Evolutionary conservation across 2,113 vertebrate species (phyloP).

Genomic region (Suncus etruscus): DNA sequence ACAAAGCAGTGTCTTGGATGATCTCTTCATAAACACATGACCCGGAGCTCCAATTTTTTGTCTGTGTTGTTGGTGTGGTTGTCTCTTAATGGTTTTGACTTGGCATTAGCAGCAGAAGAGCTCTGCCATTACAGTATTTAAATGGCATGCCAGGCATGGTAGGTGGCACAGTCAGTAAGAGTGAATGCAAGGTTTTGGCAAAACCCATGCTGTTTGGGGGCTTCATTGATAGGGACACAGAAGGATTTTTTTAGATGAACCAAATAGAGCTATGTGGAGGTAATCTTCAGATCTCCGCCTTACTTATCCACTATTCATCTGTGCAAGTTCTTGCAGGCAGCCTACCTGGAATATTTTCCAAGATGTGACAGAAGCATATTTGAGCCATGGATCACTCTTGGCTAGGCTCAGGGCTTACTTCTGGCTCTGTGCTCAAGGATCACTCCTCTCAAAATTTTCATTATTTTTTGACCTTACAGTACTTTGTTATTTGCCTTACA

Average conservation of each 20-base stretch:
- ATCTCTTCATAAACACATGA: conserved; percentile 37
- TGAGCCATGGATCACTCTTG: too few relatives aligned
- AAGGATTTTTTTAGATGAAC: not conserved
- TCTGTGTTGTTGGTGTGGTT: not conserved
- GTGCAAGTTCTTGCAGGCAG: conserved; percentile 34
- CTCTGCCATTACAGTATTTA: not conserved
- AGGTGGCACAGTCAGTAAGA: conserved; percentile 60
- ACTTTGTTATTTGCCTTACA: not conserved
- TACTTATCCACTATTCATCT: not conserved
- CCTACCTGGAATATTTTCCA: not conserved
- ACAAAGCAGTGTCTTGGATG: conserved; percentile 47
- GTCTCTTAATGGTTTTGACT: conserved; percentile 45
- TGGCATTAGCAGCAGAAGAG: not conserved
- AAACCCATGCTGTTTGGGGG: not conserved
- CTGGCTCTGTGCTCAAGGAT: not conserved
- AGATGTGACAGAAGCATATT: not conserved
- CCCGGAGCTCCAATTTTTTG: conserved; percentile 48
- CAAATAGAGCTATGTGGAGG: not conserved
- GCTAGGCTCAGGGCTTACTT: too few relatives aligned
- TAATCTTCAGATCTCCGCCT: not conserved
- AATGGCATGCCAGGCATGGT: conserved; percentile 59
- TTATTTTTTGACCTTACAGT: not conserved
- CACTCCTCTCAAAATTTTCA: not conserved
- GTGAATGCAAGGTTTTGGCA: not conserved
- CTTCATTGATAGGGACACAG: fast-evolving